Base-by-base conservation (phyloP, 2,888 invertebrate genomes). In the Acrobasis consociella region DNA sequence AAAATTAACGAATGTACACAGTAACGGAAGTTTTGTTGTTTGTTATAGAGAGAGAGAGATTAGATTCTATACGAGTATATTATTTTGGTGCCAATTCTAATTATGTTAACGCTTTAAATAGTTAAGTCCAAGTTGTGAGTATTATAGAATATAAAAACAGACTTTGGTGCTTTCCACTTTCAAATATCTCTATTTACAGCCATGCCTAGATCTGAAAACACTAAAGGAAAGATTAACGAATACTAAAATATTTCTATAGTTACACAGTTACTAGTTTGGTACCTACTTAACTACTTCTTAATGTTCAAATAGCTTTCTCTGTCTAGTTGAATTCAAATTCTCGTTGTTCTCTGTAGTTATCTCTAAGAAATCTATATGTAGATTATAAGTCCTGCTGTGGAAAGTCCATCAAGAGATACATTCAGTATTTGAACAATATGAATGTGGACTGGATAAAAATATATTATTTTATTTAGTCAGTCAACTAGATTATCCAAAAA, bases 61-160 rank as follows among this genome's bases (percentile, higher is more conserved):
- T 62, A 49, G 58, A 59, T 62, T 60, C 62, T 68, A 68, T 74
- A 76, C 74, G 72, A 62, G 53, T 61, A 61, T 62, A 81, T 85
- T 79, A 74, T 77, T 85, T 85, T 85, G 85, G 89, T 90, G 90
- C 89, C 90, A 90, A 89, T 88, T 83, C 77, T 82, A 82, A 78
- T 83, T 82, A 77, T 81, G 74, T 88, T 85, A 79, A 89, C 87
- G 88, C 89, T 90, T 89, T 89, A 89, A 86, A 85, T 87, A 87
- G 78, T 75, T 85, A 85, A 85, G 83, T 81, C 72, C 81, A 83
- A 83, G 86, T 87, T 89, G 89, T 89, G 88, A 89, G 81, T 89
- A 83, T 75, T 75, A 79, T 85, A 85, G 78, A 77, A 74, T 80
- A 79, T 82, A 77, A 74, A 74, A 75, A 78, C 85, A 86, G 79